Conservation (phyloP, 2,888 invertebrate genomes). For the Amblyjoppa proteus region DNA sequence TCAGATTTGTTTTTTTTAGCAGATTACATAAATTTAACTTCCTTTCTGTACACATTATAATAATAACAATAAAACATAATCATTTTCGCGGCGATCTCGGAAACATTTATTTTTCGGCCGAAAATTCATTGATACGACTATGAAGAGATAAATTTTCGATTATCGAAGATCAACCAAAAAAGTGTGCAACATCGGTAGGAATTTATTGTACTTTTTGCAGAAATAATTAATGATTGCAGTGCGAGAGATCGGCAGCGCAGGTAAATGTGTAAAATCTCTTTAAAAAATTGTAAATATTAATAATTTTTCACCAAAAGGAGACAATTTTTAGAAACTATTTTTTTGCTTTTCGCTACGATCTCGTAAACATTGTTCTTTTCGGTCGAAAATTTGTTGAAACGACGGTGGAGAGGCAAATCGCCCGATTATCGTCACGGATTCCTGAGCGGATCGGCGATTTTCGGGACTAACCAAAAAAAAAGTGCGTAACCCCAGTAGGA, state of each 20-base stretch:
- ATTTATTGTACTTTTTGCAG: no score
- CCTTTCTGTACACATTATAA: background rate
- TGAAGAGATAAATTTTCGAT: background rate
- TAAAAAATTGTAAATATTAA: background rate
- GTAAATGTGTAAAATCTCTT: no score
- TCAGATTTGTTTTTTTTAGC: no score
- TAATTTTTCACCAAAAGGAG: background rate
- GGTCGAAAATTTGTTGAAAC: background rate
- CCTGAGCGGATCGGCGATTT: background rate
- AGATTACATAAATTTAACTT: no score
- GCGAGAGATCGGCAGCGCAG: no score
- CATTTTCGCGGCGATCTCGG: no score
- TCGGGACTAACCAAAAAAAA: conserved; percentile 57
- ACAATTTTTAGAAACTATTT: background rate
- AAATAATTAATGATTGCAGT: no score
- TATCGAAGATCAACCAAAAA: conserved; percentile 57
- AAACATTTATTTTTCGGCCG: no score
- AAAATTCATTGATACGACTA: background rate
- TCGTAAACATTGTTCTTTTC: background rate
- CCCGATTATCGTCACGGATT: background rate
- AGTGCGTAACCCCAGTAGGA: conserved; percentile 75
- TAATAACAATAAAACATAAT: no score
- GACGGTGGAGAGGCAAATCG: background rate
- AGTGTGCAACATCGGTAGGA: conserved; percentile 56
- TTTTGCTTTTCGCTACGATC: background rate